Evolutionary conservation across 2,888 invertebrate genomes (phyloP).

Genomic region (Xestia xanthographa): DNA sequence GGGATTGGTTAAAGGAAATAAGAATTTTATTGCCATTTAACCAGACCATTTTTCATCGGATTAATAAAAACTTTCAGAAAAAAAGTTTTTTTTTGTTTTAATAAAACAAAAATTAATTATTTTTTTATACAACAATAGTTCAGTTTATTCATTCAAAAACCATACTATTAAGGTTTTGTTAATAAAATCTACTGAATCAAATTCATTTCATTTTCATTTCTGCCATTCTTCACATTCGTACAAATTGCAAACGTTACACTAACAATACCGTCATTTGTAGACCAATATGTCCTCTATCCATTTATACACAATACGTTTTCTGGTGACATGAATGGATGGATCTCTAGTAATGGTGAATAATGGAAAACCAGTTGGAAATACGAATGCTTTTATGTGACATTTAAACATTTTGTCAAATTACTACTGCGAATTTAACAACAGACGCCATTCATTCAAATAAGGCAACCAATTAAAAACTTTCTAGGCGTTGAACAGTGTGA

Average conservation of each 20-base stretch:
- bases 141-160: not conserved
- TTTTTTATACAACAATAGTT: too few relatives aligned
- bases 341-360: conserved; percentile 58
- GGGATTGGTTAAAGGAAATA: not conserved
- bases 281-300: conserved; percentile 19
- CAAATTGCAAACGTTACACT: conserved; percentile 2
- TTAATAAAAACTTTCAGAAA: not conserved
- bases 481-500: not conserved
- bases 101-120: not conserved
- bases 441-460: not conserved
- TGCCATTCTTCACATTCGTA: not conserved
- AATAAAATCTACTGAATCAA: not conserved
- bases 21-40: not conserved
- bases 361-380: conserved; percentile 24
- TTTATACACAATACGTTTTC: conserved; percentile 35
- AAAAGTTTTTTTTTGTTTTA: too few relatives aligned
- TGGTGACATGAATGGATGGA: conserved; percentile 57
- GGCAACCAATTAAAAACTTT: not conserved
- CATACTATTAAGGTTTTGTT: not conserved
- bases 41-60: not conserved
- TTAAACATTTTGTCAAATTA: not conserved
- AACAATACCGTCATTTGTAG: not conserved
- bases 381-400: conserved; percentile 21
- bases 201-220: conserved; percentile 10
- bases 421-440: not conserved